Evolutionary conservation across 1,140 invertebrate species (phyloP), one percentile per base, ranked within the genome.

Genomic region (Drosophila tropicalis): DNA sequence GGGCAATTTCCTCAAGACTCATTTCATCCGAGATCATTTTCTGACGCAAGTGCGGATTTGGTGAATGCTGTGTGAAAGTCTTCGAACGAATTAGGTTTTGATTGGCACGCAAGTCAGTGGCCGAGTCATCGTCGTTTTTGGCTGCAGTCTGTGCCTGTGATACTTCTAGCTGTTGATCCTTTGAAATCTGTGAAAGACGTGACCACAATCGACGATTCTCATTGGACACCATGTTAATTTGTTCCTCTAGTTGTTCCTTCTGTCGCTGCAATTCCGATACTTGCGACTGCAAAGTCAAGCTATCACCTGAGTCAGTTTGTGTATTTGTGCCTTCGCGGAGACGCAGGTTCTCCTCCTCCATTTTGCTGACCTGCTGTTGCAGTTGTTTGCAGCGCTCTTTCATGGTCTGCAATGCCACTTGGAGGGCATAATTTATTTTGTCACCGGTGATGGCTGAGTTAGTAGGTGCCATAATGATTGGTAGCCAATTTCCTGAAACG

Each of bases 181-280:
- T 93, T 1, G 93, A 95, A 47, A 96, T 92, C 85, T 93, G 93
- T 1, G 94, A 95, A 29, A 97, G 92, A 81, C 95, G 94, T 58
- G 93, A 94, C 96, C 96, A 97, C 19, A 97, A 91, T 67, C 95
- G 94, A 81, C 95, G 94, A 91, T 97, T 97, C 92, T 97, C 96
- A 80, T 94, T 94, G 1, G 95, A 95, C 7, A 97, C 95, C 95
- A 97, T 96, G 72, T 94, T 94, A 47, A 96, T 94, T 80, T 96
- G 95, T 90, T 96, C 94, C 69, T 94, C 94, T 6, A 97, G 89
- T 82, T 96, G 95, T 4, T 94, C 94, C 76, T 96, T 97, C 84
- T 96, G 95, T 81, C 95, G 95, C 22, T 93, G 94, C 68, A 96
- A 90, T 67, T 95, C 94, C 51, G 94, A 94, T 29, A 96, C 92